phyloP scores from a whole-genome alignment of 2,888 invertebrate genomes.

The Tuberolachnus salignus region DNA sequence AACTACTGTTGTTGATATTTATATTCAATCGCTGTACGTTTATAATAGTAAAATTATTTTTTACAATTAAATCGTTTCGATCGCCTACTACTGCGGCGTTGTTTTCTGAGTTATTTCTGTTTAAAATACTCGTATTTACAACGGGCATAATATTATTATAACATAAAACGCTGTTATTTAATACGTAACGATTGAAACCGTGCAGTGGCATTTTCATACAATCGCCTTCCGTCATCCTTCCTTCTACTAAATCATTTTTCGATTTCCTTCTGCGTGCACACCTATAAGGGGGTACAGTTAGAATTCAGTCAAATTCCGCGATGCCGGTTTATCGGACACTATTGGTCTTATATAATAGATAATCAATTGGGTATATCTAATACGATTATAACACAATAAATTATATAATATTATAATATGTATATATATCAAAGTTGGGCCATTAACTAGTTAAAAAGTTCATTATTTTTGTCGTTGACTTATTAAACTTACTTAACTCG shows the following conservation, averaged over 20 bases:
- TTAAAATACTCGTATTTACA: not conserved
- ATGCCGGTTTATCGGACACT: no score
- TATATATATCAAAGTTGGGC: no score
- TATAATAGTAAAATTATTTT: conserved; percentile 37
- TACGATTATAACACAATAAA: no score
- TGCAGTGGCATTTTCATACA: not conserved
- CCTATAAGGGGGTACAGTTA: not conserved
- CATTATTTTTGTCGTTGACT: no score
- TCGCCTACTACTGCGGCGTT: no score
- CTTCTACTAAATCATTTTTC: not conserved
- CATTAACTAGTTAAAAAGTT: no score
- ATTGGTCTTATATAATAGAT: no score
- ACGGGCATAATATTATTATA: not conserved
- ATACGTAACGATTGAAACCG: not conserved
- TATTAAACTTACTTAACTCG: no score
- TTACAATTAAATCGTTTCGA: not conserved
- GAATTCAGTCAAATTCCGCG: no score
- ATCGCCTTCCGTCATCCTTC: not conserved
- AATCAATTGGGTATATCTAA: no score
- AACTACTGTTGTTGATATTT: not conserved
- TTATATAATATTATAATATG: no score
- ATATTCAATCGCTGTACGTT: conserved; percentile 28
- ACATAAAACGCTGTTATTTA: not conserved
- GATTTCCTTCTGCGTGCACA: not conserved
- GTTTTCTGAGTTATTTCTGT: not conserved